Evolutionary conservation across 1,140 invertebrate species (phyloP).

Genomic region (Tyrophagus putrescentiae): DNA sequence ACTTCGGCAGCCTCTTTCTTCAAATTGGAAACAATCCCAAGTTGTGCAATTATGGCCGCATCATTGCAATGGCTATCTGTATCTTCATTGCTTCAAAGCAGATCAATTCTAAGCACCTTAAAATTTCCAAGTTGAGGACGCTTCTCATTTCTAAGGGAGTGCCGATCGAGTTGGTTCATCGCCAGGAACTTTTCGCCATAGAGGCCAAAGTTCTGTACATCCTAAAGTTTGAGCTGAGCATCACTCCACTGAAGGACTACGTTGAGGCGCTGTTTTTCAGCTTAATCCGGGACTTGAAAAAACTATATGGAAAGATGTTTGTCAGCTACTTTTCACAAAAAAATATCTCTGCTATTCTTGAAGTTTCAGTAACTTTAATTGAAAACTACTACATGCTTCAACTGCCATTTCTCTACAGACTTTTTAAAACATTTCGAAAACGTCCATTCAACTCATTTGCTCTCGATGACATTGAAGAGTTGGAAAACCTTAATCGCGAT

Average conservation of each 20-base stretch:
- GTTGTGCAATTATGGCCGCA: not conserved
- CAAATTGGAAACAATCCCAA: not conserved
- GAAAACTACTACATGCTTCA: not conserved
- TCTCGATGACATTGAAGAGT: not conserved
- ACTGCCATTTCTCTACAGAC: not conserved
- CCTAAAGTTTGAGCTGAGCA: not conserved
- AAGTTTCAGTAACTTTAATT: not conserved
- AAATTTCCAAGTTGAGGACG: not conserved
- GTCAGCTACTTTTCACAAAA: not conserved
- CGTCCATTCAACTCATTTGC: not conserved
- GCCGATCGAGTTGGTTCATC: not conserved
- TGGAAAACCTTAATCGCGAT: constrained; percentile 1
- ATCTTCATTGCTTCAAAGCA: not conserved
- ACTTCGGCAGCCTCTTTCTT: not conserved
- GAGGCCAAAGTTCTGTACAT: not conserved
- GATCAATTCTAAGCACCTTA: not conserved
- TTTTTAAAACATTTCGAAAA: not conserved
- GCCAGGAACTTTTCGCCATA: not conserved
- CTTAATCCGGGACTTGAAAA: not conserved
- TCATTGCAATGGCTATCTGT: constrained; percentile 2
- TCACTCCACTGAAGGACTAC: not conserved
- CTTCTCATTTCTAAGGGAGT: not conserved
- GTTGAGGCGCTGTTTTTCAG: not conserved
- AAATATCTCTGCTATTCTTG: not conserved
- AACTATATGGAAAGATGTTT: not conserved